Percentiles rank a stretch among this genome's conserved stretches.
Evolutionary conservation across 1,140 invertebrate species (phyloP).

Genomic region (Diplogasteroides magnus): DNA sequence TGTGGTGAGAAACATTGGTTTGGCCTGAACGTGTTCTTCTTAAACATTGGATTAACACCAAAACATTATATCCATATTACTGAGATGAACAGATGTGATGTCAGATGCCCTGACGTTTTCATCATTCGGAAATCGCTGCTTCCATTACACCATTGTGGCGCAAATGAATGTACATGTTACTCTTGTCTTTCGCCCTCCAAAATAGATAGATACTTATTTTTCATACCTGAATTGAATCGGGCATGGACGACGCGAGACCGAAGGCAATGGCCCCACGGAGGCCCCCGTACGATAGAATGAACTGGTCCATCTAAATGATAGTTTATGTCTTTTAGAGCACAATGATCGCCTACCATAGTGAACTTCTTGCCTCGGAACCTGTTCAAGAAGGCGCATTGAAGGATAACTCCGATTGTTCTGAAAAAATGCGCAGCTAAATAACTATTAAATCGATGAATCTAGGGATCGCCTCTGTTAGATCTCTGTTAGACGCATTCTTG

Average conservation of each 20-base stretch:
- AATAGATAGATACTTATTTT: too few species aligned
- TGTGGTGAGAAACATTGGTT: constrained; percentile 60
- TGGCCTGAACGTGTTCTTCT: too few species aligned
- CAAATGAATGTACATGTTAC: not conserved
- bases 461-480: too few species aligned
- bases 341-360: constrained; percentile 18
- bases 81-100: constrained; percentile 8
- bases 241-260: constrained; percentile 58
- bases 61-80: too few species aligned
- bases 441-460: too few species aligned
- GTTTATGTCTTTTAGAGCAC: constrained; percentile 47
- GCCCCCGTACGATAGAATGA: constrained; percentile 61
- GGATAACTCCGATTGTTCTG: constrained; percentile 64
- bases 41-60: too few species aligned
- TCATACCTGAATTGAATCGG: constrained; percentile 55
- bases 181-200: constrained; percentile 4
- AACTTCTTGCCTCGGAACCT: constrained; percentile 54
- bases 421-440: too few species aligned
- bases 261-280: constrained; percentile 61
- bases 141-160: too few species aligned
- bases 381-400: constrained; percentile 51
- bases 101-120: not conserved
- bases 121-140: not conserved
- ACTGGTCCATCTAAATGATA: constrained; percentile 57
- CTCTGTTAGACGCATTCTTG: too few species aligned